Conservation (phyloP, 2,113 vertebrate species). For the Phalacrocorax brasilianus region DNA sequence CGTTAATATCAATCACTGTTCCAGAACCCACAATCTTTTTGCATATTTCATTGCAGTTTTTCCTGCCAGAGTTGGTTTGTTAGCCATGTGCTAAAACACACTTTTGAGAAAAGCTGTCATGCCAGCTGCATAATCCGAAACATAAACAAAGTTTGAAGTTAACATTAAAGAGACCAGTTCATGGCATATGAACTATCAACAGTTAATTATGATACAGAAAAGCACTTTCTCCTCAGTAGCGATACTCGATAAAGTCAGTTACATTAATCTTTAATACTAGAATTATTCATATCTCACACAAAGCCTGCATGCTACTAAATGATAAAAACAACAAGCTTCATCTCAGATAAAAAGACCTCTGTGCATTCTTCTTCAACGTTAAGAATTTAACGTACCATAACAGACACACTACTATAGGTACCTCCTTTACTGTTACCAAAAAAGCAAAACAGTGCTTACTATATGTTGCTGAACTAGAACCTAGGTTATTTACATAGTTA, state of each 20-base stretch:
- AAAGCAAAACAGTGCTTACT: background rate
- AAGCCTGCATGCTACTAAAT: background rate
- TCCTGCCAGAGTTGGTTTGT: background rate
- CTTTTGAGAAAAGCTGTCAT: background rate
- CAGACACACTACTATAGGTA: background rate
- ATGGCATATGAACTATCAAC: background rate
- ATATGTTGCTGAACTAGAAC: background rate
- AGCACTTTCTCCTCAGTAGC: background rate
- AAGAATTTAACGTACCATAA: background rate
- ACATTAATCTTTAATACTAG: background rate
- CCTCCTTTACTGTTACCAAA: background rate
- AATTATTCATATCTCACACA: background rate
- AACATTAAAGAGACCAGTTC: background rate
- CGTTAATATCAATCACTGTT: constrained; percentile 17
- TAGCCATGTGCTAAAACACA: background rate
- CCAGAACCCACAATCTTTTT: background rate
- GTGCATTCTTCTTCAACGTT: background rate
- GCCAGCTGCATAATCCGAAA: background rate
- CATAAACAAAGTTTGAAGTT: background rate
- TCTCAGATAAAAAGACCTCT: background rate
- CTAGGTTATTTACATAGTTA: background rate
- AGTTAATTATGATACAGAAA: background rate
- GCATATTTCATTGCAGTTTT: background rate
- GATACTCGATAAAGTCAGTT: background rate
- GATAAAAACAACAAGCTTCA: background rate